These are phyloP conservation scores for Geotrupes spiniger DNA, from an alignment of 2,888 invertebrate species.

Conservation along the genomic window DNA sequence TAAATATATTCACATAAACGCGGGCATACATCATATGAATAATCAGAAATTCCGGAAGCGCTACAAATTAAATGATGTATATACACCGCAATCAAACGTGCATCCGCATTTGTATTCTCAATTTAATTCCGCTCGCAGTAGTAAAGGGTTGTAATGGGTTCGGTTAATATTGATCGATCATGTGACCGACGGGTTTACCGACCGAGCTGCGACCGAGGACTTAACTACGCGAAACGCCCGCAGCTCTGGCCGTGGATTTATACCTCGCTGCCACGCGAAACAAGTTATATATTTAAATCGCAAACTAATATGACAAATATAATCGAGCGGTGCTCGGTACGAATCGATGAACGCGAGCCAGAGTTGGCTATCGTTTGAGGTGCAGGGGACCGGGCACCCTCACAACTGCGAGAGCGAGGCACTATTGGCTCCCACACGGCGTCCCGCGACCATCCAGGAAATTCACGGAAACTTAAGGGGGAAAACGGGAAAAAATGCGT, in stretches of 20 bases:
- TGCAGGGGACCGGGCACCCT: conserved; percentile 28
- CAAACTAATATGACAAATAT: conserved; percentile 36
- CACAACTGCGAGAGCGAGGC: conserved; percentile 12
- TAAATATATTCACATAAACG: too few relatives aligned
- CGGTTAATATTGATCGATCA: conserved; percentile 33
- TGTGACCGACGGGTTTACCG: conserved; percentile 23
- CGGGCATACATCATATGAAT: background rate
- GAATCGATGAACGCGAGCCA: conserved; percentile 28
- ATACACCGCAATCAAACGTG: conserved; percentile 32
- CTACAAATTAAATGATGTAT: conserved; percentile 30
- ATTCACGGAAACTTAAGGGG: conserved; percentile 31
- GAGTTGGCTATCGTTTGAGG: conserved; percentile 22
- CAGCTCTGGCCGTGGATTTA: conserved; percentile 26
- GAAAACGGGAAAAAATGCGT: conserved; percentile 32
- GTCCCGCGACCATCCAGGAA: conserved; percentile 29
- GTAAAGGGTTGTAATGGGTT: conserved; percentile 34
- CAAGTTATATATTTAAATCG: conserved; percentile 32
- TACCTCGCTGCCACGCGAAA: conserved; percentile 34
- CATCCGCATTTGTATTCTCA: conserved; percentile 37
- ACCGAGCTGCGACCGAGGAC: conserved; percentile 19
- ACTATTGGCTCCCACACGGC: conserved; percentile 32
- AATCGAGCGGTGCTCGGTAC: conserved; percentile 34
- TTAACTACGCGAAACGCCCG: conserved; percentile 13
- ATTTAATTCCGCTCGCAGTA: conserved; percentile 34
- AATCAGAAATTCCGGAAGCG: conserved; percentile 15